These are phyloP conservation scores for Dryas iulia DNA, from an alignment of 1,140 invertebrate species.

Conservation along the genomic window DNA sequence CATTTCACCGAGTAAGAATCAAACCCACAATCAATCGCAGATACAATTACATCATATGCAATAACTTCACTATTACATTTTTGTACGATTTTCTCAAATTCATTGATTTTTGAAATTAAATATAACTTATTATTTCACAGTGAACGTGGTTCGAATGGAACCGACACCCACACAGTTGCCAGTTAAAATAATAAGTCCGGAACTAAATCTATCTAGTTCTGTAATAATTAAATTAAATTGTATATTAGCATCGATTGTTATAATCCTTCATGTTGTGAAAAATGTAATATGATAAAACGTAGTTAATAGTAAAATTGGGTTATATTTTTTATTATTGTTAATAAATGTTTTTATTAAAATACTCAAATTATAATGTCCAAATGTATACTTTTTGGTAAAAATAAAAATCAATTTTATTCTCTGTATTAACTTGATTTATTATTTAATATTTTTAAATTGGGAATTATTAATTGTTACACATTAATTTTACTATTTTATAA, in stretches of 20 bases:
- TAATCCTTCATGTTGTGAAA: slow-evolving; percentile 8
- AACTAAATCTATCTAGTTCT: slow-evolving; percentile 46
- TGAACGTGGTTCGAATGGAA: slow-evolving; percentile 59
- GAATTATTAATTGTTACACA: too few species aligned
- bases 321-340: neutral
- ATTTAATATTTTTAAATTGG: neutral
- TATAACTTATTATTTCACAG: slow-evolving; percentile 43
- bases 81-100: too few species aligned
- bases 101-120: neutral
- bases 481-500: too few species aligned
- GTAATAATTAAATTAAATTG: slow-evolving; percentile 28
- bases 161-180: slow-evolving; percentile 66
- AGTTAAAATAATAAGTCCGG: slow-evolving; percentile 60
- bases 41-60: too few species aligned
- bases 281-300: too few species aligned
- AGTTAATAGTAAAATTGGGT: slow-evolving; percentile 21
- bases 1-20: too few species aligned
- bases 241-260: slow-evolving; percentile 14
- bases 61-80: too few species aligned
- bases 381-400: neutral
- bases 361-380: neutral
- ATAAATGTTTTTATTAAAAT: neutral
- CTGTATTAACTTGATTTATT: neutral
- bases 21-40: too few species aligned
- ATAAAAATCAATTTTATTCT: neutral